Conservation (phyloP, 2,888 invertebrate genomes). For the Oxytorus armatus region DNA sequence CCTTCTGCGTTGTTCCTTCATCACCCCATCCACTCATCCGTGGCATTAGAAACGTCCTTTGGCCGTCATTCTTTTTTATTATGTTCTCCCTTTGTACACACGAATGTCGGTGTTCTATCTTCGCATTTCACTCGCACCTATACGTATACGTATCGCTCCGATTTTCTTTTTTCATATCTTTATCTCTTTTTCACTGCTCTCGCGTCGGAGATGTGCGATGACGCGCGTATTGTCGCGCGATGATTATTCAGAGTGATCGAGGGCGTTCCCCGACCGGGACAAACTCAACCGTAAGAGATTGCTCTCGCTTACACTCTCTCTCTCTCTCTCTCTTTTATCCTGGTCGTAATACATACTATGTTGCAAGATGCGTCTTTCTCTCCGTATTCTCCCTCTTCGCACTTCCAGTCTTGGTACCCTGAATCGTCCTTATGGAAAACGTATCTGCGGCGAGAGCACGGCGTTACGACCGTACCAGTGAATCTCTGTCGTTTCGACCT, state of each 20-base stretch:
- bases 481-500: slow-evolving; percentile 39
- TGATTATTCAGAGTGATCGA: slow-evolving; percentile 82
- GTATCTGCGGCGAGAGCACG: slow-evolving; percentile 22
- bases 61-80: too few species aligned
- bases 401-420: slow-evolving; percentile 27
- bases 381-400: slow-evolving; percentile 42
- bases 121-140: slow-evolving; percentile 41
- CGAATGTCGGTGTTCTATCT: slow-evolving; percentile 46
- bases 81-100: slow-evolving; percentile 63
- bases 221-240: slow-evolving; percentile 73
- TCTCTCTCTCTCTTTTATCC: slow-evolving; percentile 18
- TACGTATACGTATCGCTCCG: slow-evolving; percentile 19
- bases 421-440: slow-evolving; percentile 39
- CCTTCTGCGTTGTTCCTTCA: slow-evolving; percentile 33
- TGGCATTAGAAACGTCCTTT: slow-evolving; percentile 69
- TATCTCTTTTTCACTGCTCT: slow-evolving; percentile 54
- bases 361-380: slow-evolving; percentile 30
- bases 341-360: slow-evolving; percentile 11
- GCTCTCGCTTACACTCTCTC: slow-evolving; percentile 72
- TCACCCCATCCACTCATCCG: slow-evolving; percentile 59
- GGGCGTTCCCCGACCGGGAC: slow-evolving; percentile 73
- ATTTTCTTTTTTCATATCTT: slow-evolving; percentile 15
- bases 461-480: slow-evolving; percentile 21
- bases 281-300: slow-evolving; percentile 81
- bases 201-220: slow-evolving; percentile 74